A percentile compares a stretch with the other conserved stretches of the same genome.
Conservation (phyloP, 2,113 vertebrate genomes). For the Ploceus nigricollis region DNA sequence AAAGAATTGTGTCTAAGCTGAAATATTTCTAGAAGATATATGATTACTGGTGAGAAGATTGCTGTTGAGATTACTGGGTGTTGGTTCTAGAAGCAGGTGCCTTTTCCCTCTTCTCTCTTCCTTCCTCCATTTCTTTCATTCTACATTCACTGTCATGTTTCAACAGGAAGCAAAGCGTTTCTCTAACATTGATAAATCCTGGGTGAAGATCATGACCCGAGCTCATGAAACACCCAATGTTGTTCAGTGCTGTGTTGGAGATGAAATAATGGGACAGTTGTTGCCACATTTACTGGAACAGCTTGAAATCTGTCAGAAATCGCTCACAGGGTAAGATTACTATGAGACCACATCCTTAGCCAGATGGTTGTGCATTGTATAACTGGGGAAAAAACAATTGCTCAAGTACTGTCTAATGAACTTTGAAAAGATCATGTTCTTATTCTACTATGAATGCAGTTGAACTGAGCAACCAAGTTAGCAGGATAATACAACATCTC, state of each 20-base stretch:
- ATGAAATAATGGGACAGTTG: conserved; percentile 92
- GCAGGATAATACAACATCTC: not conserved
- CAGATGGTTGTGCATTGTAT: not conserved
- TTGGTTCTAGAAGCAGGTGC: not conserved
- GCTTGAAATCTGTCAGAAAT: conserved; percentile 96
- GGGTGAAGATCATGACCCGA: conserved; percentile 95
- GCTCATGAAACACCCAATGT: conserved; percentile 91
- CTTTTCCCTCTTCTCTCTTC: not conserved
- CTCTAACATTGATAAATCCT: conserved; percentile 96
- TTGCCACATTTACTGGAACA: conserved; percentile 93
- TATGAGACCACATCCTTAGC: not conserved
- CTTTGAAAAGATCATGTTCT: not conserved
- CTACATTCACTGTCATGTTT: not conserved
- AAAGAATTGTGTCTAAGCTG: not conserved
- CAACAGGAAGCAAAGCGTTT: conserved; percentile 93
- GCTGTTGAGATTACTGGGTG: not conserved
- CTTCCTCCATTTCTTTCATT: not conserved
- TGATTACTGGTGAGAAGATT: not conserved
- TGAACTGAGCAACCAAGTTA: not conserved
- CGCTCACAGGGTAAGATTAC: conserved; percentile 87
- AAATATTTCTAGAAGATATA: not conserved
- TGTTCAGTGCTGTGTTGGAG: conserved; percentile 90
- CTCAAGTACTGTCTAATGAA: not conserved
- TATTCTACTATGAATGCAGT: not conserved
- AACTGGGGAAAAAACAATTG: not conserved